Percentiles rank a stretch among this genome's conserved stretches.
These are phyloP conservation scores for Parotocinclus haroldoi DNA, from an alignment of 2,797 vertebrate species.

Conservation along the genomic window DNA sequence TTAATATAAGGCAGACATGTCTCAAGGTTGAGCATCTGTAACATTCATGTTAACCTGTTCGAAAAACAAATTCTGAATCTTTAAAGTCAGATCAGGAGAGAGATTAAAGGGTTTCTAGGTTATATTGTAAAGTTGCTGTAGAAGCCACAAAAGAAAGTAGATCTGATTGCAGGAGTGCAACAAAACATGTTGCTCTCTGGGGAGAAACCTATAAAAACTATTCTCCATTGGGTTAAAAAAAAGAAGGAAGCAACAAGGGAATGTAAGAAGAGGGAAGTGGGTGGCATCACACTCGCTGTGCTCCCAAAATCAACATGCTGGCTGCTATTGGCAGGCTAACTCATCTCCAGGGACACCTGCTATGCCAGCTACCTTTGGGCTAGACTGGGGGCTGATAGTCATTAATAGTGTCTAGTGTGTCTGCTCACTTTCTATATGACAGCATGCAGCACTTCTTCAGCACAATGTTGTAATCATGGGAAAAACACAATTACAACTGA, in stretches of 20 bases:
- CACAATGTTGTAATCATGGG: constrained; percentile 30
- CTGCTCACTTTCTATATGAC: constrained; percentile 41
- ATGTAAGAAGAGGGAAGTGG: constrained; percentile 2
- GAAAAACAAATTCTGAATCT: not conserved
- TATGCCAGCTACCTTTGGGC: constrained; percentile 45
- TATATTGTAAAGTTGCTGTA: constrained; percentile 3
- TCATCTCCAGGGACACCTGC: constrained; percentile 45
- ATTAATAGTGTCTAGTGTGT: constrained; percentile 54
- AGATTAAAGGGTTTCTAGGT: constrained; percentile 15
- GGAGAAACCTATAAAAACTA: constrained; percentile 26
- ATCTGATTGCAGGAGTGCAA: constrained; percentile 30
- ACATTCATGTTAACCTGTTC: too few relatives aligned
- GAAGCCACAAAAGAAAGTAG: constrained; percentile 5
- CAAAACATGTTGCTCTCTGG: constrained; percentile 29
- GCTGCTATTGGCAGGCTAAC: constrained; percentile 44
- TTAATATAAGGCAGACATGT: not conserved
- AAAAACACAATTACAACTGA: constrained; percentile 30
- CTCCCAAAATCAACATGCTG: constrained; percentile 52
- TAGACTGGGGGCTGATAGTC: constrained; percentile 45
- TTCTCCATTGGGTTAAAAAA: constrained; percentile 19
- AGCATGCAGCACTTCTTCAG: constrained; percentile 25
- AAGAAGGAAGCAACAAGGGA: constrained; percentile 15
- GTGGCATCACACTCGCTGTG: constrained; percentile 31
- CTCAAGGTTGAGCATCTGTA: too few relatives aligned
- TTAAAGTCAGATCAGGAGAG: constrained; percentile 1